Conservation (phyloP, 2,888 invertebrate species). For the Tineola bisselliella region DNA sequence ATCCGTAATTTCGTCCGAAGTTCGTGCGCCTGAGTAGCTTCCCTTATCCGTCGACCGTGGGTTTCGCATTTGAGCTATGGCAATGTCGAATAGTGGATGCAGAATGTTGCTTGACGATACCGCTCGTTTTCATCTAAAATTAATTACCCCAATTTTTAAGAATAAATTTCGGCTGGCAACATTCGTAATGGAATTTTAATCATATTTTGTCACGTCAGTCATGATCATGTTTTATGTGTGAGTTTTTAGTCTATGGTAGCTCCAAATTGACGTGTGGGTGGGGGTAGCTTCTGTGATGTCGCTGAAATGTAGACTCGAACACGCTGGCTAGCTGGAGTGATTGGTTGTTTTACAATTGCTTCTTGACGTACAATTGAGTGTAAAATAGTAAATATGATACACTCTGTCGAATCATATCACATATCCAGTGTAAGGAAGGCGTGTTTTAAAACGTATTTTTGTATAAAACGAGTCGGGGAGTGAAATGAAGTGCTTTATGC, state of each 20-base stretch:
- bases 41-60: not conserved
- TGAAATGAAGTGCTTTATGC: not conserved
- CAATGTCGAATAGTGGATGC: not conserved
- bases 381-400: no score
- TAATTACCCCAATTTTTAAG: not conserved
- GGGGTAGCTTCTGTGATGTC: not conserved
- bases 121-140: not conserved
- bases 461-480: not conserved
- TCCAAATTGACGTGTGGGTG: not conserved
- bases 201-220: no score
- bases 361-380: no score
- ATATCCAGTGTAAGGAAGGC: not conserved
- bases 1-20: no score
- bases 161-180: not conserved
- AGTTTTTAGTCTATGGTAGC: not conserved
- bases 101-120: constrained; percentile 1
- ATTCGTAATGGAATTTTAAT: not conserved
- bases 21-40: no score
- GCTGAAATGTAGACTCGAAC: not conserved
- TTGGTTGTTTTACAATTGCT: no score
- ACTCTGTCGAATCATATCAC: not conserved
- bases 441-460: constrained; percentile 3
- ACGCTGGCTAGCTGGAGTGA: no score
- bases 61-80: not conserved
- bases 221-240: no score